Evolutionary conservation across 2,888 invertebrate species (phyloP).

Genomic region (Dicroscelio sp.): DNA sequence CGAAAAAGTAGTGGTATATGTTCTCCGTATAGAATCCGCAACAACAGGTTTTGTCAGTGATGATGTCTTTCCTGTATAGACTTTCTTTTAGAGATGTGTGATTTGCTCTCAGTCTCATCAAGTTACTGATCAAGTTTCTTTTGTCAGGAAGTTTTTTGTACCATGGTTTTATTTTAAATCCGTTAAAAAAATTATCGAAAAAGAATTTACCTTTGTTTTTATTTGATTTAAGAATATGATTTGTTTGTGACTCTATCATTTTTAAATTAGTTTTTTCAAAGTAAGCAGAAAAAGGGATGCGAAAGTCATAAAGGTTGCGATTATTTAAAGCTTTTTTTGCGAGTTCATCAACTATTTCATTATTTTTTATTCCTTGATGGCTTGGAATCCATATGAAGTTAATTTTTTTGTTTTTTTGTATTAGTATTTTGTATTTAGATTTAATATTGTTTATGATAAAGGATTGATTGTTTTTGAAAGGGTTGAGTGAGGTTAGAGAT

Average conservation of each 20-base stretch:
- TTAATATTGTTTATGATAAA: background rate
- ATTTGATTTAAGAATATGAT: background rate
- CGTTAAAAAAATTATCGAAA: constrained; percentile 26
- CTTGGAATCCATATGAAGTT: constrained; percentile 36
- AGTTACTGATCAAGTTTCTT: background rate
- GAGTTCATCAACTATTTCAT: constrained; percentile 18
- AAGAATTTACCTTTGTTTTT: constrained; percentile 18
- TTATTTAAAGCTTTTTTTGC: constrained; percentile 27
- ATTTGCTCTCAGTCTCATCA: constrained; percentile 35
- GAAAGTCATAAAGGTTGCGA: background rate
- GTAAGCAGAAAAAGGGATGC: constrained; percentile 2
- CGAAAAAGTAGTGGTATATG: constrained; percentile 50
- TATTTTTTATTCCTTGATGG: constrained; percentile 29
- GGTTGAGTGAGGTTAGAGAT: background rate
- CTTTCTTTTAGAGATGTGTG: constrained; percentile 26
- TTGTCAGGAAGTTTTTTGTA: constrained; percentile 39
- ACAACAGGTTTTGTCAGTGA: background rate
- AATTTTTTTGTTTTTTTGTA: background rate
- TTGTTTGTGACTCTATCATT: background rate
- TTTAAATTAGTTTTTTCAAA: background rate
- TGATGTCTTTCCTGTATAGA: constrained; percentile 49
- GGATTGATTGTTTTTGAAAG: background rate
- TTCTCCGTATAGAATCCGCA: constrained; percentile 38
- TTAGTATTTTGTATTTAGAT: background rate
- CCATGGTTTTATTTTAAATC: constrained; percentile 5